Percentiles rank a stretch among this genome's conserved stretches.
Evolutionary conservation across 1,140 invertebrate species (phyloP).

Genomic region (Pachypsylla venusta): DNA sequence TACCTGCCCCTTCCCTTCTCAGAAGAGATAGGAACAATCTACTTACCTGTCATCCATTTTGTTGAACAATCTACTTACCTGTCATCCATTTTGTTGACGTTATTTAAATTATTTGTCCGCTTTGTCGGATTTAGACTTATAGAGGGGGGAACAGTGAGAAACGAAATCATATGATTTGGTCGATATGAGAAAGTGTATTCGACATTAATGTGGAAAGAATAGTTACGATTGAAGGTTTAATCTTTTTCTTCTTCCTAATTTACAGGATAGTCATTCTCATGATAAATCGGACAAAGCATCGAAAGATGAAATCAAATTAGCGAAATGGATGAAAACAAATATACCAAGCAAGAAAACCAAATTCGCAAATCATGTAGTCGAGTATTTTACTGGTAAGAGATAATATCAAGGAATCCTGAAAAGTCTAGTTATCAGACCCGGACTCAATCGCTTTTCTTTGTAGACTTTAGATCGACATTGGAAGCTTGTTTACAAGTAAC

Average conservation of each 20-base stretch:
- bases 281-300: constrained; percentile 51
- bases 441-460: no score
- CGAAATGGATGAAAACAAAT: constrained; percentile 86
- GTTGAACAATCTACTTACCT: no score
- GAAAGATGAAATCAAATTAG: constrained; percentile 83
- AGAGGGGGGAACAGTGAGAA: no score
- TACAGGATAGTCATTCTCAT: constrained; percentile 22
- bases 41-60: no score
- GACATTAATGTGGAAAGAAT: neutral
- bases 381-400: constrained; percentile 79
- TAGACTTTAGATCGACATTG: no score
- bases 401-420: neutral
- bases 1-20: no score
- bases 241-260: neutral
- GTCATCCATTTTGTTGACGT: no score
- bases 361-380: constrained; percentile 87
- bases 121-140: no score
- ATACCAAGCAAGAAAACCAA: constrained; percentile 88
- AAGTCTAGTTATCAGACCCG: neutral
- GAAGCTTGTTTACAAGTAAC: no score
- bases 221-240: neutral
- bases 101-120: no score
- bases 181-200: neutral
- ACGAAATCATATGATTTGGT: no score
- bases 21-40: no score